Conservation (phyloP, 2,113 vertebrate genomes). For the Pao palembangensis region DNA sequence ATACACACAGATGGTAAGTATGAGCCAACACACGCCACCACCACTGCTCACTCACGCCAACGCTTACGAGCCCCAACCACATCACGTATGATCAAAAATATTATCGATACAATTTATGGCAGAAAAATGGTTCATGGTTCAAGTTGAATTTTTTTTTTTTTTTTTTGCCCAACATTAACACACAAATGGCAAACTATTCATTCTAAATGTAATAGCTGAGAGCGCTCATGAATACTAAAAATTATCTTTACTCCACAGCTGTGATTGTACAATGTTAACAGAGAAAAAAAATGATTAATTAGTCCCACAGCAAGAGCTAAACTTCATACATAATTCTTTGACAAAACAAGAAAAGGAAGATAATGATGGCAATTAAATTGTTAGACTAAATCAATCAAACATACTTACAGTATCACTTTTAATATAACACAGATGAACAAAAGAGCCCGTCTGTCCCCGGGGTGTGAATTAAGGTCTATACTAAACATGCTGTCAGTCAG, state of each 20-base stretch:
- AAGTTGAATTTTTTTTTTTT: too few species aligned
- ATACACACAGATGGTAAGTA: conserved; percentile 65
- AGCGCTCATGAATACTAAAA: conserved; percentile 2
- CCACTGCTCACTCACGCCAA: conserved; percentile 28
- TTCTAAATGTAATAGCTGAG: background rate
- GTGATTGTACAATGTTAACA: conserved; percentile 15
- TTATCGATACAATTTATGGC: too few species aligned
- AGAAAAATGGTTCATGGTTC: too few species aligned
- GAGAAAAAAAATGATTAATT: conserved; percentile 20
- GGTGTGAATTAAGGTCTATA: background rate
- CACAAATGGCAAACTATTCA: background rate
- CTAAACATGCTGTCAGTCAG: background rate
- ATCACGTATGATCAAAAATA: background rate
- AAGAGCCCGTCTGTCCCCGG: background rate
- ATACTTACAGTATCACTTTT: background rate
- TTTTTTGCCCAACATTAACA: background rate
- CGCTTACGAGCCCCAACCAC: conserved; percentile 19
- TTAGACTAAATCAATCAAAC: conserved; percentile 7
- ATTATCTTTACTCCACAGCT: conserved; percentile 7
- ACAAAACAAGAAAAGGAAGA: conserved; percentile 14
- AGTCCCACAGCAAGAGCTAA: conserved; percentile 13
- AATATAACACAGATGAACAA: conserved; percentile 1
- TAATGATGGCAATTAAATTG: conserved; percentile 19
- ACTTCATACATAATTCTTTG: conserved; percentile 8
- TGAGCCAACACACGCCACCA: conserved; percentile 27